Conservation (phyloP, 2,797 vertebrate genomes). For the Momotus momota region DNA sequence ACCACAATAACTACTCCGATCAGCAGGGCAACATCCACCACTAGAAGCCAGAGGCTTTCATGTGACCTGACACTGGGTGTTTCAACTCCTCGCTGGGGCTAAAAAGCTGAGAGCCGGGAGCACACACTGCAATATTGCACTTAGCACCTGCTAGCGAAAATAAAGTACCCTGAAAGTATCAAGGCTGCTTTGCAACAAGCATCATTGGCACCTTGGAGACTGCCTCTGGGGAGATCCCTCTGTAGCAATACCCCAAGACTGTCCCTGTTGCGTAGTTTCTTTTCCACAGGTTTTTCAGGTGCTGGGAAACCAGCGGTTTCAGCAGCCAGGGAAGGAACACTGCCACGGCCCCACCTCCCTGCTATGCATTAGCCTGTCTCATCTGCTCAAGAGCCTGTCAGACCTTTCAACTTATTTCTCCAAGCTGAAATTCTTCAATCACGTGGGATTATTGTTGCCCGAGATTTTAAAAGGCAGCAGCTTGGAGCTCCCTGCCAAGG, state of each 20-base stretch:
- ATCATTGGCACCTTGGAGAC: accelerated
- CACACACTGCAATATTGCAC: accelerated
- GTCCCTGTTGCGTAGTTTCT: neutral
- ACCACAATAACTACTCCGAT: neutral
- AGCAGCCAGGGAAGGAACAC: neutral
- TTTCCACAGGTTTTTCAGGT: neutral
- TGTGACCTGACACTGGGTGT: accelerated
- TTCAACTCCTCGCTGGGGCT: accelerated
- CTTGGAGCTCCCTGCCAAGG: constrained; percentile 15
- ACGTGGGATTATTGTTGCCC: neutral
- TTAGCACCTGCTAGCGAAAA: neutral
- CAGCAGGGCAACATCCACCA: neutral
- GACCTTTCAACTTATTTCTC: neutral
- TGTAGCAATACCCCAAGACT: neutral
- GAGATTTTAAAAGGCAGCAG: constrained; percentile 10
- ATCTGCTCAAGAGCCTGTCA: neutral
- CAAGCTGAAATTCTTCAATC: constrained; percentile 9
- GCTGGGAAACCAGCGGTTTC: neutral
- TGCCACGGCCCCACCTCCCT: neutral
- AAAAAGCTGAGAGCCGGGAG: neutral
- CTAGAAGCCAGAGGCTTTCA: accelerated
- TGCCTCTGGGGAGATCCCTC: neutral
- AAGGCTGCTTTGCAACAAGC: neutral
- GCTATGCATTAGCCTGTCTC: neutral
- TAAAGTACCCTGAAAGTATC: accelerated